A percentile compares a stretch with the other conserved stretches of the same genome.
These are phyloP conservation scores for Chrysochloris asiatica DNA, from an alignment of 2,113 vertebrate genomes.

Conservation along the genomic window DNA sequence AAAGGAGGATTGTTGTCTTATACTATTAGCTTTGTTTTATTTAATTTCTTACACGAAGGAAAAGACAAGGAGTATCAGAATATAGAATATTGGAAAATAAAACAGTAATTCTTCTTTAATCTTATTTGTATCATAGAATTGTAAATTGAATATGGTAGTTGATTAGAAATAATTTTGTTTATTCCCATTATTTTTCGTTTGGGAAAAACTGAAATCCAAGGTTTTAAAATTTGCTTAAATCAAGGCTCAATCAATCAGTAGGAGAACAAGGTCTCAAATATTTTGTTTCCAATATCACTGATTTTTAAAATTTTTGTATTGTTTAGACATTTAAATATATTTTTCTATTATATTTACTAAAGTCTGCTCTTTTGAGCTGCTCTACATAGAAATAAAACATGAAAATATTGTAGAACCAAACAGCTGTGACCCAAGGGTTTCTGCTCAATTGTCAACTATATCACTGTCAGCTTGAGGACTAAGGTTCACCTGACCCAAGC, in stretches of 20 bases:
- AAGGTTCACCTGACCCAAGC: too few relatives aligned
- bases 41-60: constrained; percentile 9
- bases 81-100: neutral
- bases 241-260: neutral
- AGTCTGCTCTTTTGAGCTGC: neutral
- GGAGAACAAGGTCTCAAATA: neutral
- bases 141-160: neutral
- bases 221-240: neutral
- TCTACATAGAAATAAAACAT: neutral
- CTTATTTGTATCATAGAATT: neutral
- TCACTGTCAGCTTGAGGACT: too few relatives aligned
- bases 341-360: neutral
- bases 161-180: neutral
- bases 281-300: neutral
- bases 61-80: neutral
- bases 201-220: neutral
- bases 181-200: neutral
- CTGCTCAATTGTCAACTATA: neutral
- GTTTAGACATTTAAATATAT: constrained; percentile 28
- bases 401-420: neutral
- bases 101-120: neutral
- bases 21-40: neutral
- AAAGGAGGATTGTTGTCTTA: neutral
- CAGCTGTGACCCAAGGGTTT: neutral
- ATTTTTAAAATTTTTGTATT: neutral